Evolutionary conservation across 2,797 vertebrate genomes (phyloP).

Genomic region (Semotilus atromaculatus): DNA sequence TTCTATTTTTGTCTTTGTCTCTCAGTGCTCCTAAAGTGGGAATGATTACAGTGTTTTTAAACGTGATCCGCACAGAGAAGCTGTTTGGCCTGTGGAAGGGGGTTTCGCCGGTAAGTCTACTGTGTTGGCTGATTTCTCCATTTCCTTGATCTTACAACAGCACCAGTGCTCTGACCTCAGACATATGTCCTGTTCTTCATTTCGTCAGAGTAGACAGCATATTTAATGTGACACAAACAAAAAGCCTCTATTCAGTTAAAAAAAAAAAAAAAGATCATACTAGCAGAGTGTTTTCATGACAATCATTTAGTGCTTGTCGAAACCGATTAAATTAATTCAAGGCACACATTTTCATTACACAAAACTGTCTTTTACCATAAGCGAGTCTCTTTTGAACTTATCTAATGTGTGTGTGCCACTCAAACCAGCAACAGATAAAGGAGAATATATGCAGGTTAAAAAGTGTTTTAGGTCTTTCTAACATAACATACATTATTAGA

Average conservation of each 20-base stretch:
- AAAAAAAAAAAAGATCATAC: too few species aligned
- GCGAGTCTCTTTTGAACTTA: too few species aligned
- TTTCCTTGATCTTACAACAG: conserved; percentile 9
- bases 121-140: not conserved
- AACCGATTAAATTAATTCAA: too few species aligned
- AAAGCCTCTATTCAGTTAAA: not conserved
- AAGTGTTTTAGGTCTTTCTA: too few species aligned
- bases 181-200: not conserved
- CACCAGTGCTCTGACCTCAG: conserved; percentile 4
- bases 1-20: conserved; percentile 26
- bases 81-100: conserved; percentile 93
- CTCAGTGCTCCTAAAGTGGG: conserved; percentile 83
- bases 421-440: too few species aligned
- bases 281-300: too few species aligned
- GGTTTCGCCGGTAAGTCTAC: conserved; percentile 86
- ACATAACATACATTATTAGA: too few species aligned
- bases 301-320: too few species aligned
- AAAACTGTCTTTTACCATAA: too few species aligned
- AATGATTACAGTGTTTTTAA: conserved; percentile 85
- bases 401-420: too few species aligned
- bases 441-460: too few species aligned
- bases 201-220: not conserved
- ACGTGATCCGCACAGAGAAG: conserved; percentile 89
- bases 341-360: too few species aligned
- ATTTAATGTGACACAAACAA: not conserved